These are phyloP conservation scores for Calliopsis andreniformis DNA, from an alignment of 1,140 invertebrate genomes.

Conservation along the genomic window DNA sequence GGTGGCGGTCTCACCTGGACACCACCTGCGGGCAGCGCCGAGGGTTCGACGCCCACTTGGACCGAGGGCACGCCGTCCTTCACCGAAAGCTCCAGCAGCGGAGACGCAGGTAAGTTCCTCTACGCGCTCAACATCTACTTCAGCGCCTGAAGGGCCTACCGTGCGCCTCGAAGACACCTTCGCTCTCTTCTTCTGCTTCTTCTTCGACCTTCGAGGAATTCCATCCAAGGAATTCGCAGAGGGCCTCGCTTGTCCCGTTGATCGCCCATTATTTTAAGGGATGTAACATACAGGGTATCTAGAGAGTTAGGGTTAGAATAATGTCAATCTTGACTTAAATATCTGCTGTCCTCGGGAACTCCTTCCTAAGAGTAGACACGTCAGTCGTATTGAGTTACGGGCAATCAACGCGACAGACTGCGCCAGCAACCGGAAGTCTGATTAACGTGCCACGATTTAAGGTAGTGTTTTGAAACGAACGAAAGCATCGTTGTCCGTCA, in stretches of 20 bases:
- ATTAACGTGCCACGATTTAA: slow-evolving; percentile 53
- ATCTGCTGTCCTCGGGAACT: too few relatives aligned
- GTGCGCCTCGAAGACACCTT: slow-evolving; percentile 40
- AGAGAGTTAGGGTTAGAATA: too few relatives aligned
- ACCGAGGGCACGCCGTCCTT: slow-evolving; percentile 98
- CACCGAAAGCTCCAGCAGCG: slow-evolving; percentile 97
- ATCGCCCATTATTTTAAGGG: too few relatives aligned
- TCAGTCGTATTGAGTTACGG: slow-evolving; percentile 5
- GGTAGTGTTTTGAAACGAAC: slow-evolving; percentile 29
- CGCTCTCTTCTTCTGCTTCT: slow-evolving; percentile 23
- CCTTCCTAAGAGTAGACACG: too few relatives aligned
- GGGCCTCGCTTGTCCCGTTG: slow-evolving; percentile 27
- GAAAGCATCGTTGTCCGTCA: background rate
- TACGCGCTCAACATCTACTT: slow-evolving; percentile 76
- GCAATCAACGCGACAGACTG: slow-evolving; percentile 35
- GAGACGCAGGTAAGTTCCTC: slow-evolving; percentile 89
- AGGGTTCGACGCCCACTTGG: slow-evolving; percentile 97
- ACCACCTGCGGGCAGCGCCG: slow-evolving; percentile 91
- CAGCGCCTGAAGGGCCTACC: slow-evolving; percentile 59
- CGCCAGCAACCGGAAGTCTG: slow-evolving; percentile 47
- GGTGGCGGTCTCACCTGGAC: slow-evolving; percentile 89
- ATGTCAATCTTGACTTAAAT: too few relatives aligned
- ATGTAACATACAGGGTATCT: too few relatives aligned
- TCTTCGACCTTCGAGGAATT: slow-evolving; percentile 4
- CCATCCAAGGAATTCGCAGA: slow-evolving; percentile 37